Evolutionary conservation across 2,113 vertebrate species (phyloP), one percentile per base, ranked within the genome.

Genomic region (Atractosteus spatula): DNA sequence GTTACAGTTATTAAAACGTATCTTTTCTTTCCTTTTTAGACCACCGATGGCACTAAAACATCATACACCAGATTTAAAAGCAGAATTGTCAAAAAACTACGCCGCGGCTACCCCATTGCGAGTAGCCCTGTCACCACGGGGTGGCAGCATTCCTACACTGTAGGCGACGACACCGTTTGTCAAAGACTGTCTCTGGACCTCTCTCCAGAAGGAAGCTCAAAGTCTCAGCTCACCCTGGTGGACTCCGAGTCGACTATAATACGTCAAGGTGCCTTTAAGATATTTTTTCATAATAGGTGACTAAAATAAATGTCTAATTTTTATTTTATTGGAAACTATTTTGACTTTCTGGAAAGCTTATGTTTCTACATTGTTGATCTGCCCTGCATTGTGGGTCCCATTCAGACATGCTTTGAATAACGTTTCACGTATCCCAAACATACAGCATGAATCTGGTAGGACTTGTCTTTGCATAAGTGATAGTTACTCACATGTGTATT

Each of bases 51-150:
- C 0, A 16, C 29, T 12, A 77, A 29, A 2, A 59, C 41, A 0
- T 17, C 81, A 0, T 90, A 90, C 70, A 83, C 72, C 14, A 43
- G 69, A 1, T 88, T 94, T 70, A 80, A 81, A 82, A 85, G 80
- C 57, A 55, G 75, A 79, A 73, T 85, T 2, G 17, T 0, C 62
- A 81, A 54, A 71, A 72, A 63, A 61, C 55, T 70, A 66, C 64
- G 57, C 0, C 62, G 64, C 0, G 62, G 77, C 0, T 17, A 17
- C 3, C 80, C 81, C 0, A 66, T 76, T 74, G 85, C 83, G 0
- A 93, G 91, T 69, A 92, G 89, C 55, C 90, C 89, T 0, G 0
- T 91, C 7, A n/a, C 85, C 93, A 74, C 91, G 17, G 79, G 91
- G 73, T 29, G 92, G 91, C 90, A 68, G 80, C 84, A 78, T 73